Percentiles rank a stretch among this genome's conserved stretches.
phyloP scores from a whole-genome alignment of 2,888 invertebrate species.

The Drosophila nr. perissopoda region DNA sequence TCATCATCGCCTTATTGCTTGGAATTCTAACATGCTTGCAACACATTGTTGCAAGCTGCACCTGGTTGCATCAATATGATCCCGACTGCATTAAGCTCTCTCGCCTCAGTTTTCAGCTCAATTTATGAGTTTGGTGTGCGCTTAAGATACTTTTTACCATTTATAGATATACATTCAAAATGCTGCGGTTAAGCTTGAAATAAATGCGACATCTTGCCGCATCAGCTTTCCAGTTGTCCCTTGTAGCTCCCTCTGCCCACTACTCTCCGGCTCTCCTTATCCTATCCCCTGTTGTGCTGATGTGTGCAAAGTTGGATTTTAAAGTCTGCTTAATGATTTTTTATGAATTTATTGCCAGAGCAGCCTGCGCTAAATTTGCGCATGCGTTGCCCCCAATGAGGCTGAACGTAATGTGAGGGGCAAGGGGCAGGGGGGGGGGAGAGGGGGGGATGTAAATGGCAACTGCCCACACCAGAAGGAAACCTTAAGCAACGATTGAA shows the following conservation, averaged over 20 bases:
- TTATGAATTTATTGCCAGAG: constrained; percentile 76
- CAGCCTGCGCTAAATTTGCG: constrained; percentile 74
- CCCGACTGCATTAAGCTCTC: constrained; percentile 39
- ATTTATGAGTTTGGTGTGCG: constrained; percentile 60
- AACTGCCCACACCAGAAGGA: constrained; percentile 49
- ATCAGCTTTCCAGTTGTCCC: constrained; percentile 44
- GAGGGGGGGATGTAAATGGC: constrained; percentile 4
- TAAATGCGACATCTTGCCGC: constrained; percentile 66
- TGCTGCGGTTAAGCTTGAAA: constrained; percentile 64
- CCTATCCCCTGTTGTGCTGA: constrained; percentile 17
- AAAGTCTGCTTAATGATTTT: constrained; percentile 75
- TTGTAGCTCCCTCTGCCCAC: not conserved
- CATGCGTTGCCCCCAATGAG: constrained; percentile 78
- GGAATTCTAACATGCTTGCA: constrained; percentile 35
- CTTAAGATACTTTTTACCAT: constrained; percentile 62
- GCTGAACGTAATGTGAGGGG: constrained; percentile 49
- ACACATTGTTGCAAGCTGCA: constrained; percentile 27
- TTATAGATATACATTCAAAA: constrained; percentile 53
- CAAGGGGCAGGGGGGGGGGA: not conserved
- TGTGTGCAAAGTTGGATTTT: constrained; percentile 46
- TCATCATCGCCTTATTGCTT: constrained; percentile 8
- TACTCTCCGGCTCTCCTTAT: too few relatives aligned
- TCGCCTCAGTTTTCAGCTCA: constrained; percentile 25
- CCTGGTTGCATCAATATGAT: constrained; percentile 36
- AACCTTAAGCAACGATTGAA: constrained; percentile 52